Evolutionary conservation across 2,797 vertebrate species (phyloP).

Genomic region (Bryconaethiops microstoma): DNA sequence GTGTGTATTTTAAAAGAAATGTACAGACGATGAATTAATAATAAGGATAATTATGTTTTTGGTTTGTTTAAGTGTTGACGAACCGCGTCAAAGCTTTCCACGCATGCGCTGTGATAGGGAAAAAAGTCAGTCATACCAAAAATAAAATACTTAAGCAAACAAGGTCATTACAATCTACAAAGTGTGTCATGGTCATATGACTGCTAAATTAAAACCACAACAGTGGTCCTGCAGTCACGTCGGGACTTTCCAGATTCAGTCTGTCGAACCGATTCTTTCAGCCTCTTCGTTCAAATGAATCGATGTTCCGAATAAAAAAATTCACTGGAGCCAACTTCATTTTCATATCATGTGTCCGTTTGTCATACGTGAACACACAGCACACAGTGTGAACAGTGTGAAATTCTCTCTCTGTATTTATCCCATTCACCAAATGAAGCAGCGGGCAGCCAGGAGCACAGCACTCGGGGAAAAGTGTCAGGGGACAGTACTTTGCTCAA

Average conservation of each 20-base stretch:
- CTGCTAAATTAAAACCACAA: background rate
- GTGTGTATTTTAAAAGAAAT: background rate
- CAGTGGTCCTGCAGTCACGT: conserved; percentile 8
- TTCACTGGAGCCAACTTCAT: background rate
- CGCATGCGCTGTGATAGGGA: conserved; percentile 5
- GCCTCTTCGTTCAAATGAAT: background rate
- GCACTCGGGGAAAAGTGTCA: too few species aligned
- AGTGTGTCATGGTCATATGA: background rate
- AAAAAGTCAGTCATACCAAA: background rate
- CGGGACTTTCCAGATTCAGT: background rate
- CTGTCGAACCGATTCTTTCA: background rate
- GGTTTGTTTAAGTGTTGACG: background rate
- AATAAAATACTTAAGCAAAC: too few species aligned
- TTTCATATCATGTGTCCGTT: background rate
- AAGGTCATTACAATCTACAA: background rate
- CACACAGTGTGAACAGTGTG: too few species aligned
- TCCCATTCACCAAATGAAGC: too few species aligned
- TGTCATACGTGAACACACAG: too few species aligned
- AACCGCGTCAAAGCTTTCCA: background rate
- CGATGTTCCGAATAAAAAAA: background rate
- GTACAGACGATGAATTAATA: background rate
- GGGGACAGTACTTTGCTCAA: too few species aligned
- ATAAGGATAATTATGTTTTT: background rate
- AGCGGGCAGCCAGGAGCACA: too few species aligned
- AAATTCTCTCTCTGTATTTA: too few species aligned